Evolutionary conservation across 2,797 vertebrate genomes (phyloP).

Genomic region (Leuciscus waleckii): DNA sequence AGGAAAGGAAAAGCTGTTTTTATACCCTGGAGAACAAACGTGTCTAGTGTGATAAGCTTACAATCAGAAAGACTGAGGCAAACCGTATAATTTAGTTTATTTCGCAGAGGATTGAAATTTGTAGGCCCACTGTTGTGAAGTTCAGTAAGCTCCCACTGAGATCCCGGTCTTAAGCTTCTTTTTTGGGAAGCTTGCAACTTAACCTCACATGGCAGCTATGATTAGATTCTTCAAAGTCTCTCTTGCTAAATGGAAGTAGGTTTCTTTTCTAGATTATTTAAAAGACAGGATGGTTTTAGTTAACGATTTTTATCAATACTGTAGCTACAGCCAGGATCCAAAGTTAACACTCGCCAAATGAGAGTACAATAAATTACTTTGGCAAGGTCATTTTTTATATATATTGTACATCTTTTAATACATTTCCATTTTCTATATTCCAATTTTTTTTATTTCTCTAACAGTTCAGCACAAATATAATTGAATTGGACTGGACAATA

Average conservation of each 20-base stretch:
- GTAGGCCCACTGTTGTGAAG: slow-evolving; percentile 8
- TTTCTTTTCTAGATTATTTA: not conserved
- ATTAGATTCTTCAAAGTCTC: slow-evolving; percentile 33
- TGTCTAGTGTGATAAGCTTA: slow-evolving; percentile 12
- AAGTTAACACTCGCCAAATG: too few relatives aligned
- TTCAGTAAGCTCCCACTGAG: slow-evolving; percentile 29
- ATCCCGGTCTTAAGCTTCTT: slow-evolving; percentile 28
- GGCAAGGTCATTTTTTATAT: too few relatives aligned
- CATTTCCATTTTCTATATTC: too few relatives aligned
- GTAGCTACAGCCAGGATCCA: too few relatives aligned
- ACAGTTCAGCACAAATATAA: too few relatives aligned
- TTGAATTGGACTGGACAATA: too few relatives aligned
- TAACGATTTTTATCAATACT: too few relatives aligned
- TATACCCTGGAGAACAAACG: slow-evolving; percentile 15
- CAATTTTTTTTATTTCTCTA: too few relatives aligned
- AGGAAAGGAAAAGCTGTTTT: slow-evolving; percentile 1
- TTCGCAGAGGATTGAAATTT: slow-evolving; percentile 43
- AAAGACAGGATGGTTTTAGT: not conserved
- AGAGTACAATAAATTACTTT: too few relatives aligned
- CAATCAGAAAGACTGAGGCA: slow-evolving; percentile 14
- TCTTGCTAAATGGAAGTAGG: not conserved
- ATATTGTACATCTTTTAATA: too few relatives aligned
- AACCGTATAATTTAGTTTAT: slow-evolving; percentile 25
- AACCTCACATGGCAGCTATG: slow-evolving; percentile 14
- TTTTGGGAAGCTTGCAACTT: slow-evolving; percentile 33